A percentile compares a stretch with the other conserved stretches of the same genome.
Conservation (phyloP, 2,888 invertebrate species). For the Dinocampus coccinellae region DNA sequence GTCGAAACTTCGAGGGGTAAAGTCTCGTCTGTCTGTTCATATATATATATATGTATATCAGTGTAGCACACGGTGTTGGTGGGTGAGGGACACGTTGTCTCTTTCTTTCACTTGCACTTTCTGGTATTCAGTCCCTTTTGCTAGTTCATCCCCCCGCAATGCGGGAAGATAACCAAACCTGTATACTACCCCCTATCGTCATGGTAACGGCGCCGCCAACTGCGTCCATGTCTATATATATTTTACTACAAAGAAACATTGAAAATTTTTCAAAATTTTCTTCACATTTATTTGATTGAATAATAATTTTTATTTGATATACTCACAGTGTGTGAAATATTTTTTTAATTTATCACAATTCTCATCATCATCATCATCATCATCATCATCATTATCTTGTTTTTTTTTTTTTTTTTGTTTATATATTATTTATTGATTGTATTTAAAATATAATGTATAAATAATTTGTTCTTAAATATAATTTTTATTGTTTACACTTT, state of each 20-base stretch:
- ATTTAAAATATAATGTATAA: not conserved
- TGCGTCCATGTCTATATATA: slow-evolving; percentile 4
- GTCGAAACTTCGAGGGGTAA: slow-evolving; percentile 23
- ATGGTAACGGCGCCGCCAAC: slow-evolving; percentile 34
- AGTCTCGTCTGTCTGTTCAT: slow-evolving; percentile 35
- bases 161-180: slow-evolving; percentile 26
- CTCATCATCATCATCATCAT: too few species aligned
- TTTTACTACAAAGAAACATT: not conserved
- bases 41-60: slow-evolving; percentile 4
- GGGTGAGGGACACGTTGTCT: slow-evolving; percentile 29
- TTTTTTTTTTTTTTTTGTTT: not conserved
- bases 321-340: not conserved
- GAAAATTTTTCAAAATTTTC: not conserved
- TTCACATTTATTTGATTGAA: not conserved
- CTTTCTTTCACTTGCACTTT: slow-evolving; percentile 23
- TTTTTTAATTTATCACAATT: too few species aligned
- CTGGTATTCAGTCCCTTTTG: not conserved
- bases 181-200: slow-evolving; percentile 30
- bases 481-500: not conserved
- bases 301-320: not conserved
- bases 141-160: slow-evolving; percentile 10
- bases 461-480: not conserved
- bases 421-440: not conserved
- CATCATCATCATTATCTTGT: too few species aligned
- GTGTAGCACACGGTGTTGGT: not conserved